phyloP scores from a whole-genome alignment of 23 tunicate species.

The Botrylloides violaceus region DNA sequence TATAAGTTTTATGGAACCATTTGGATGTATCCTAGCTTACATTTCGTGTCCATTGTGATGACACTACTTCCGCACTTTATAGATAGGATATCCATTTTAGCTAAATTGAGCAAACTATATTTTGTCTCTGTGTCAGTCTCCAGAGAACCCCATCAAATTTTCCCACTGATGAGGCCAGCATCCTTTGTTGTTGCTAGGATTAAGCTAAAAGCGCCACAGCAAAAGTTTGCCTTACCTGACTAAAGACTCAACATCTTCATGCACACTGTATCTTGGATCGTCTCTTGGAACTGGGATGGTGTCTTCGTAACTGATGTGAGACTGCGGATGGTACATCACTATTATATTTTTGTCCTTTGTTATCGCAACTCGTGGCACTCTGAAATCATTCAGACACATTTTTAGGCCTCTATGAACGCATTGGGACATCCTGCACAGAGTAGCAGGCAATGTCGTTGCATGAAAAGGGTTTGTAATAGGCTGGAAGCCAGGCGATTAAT shows the following conservation, averaged over 20 bases:
- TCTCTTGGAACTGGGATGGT: constrained; percentile 80
- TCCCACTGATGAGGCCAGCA: no score
- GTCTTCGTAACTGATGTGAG: constrained; percentile 40
- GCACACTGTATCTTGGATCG: constrained; percentile 48
- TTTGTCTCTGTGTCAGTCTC: no score
- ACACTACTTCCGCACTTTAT: not conserved
- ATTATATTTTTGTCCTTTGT: constrained; percentile 55
- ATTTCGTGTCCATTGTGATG: not conserved
- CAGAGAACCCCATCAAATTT: no score
- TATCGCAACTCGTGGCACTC: constrained; percentile 70
- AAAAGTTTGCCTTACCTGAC: constrained; percentile 23
- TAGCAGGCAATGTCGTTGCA: not conserved
- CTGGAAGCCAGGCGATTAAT: not conserved
- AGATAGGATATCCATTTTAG: no score
- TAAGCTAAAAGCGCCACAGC: no score
- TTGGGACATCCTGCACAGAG: not conserved
- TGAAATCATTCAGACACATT: no score
- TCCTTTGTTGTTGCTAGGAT: no score
- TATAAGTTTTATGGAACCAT: constrained; percentile 3
- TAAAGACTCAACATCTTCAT: constrained; percentile 24
- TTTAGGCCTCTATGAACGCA: no score
- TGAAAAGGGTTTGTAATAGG: not conserved
- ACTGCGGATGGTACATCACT: constrained; percentile 73
- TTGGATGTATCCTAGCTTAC: not conserved
- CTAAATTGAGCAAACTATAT: no score